Evolutionary conservation across 1,140 invertebrate genomes (phyloP), one percentile per base, ranked within the genome.

Genomic region (Drosophila bipectinata): DNA sequence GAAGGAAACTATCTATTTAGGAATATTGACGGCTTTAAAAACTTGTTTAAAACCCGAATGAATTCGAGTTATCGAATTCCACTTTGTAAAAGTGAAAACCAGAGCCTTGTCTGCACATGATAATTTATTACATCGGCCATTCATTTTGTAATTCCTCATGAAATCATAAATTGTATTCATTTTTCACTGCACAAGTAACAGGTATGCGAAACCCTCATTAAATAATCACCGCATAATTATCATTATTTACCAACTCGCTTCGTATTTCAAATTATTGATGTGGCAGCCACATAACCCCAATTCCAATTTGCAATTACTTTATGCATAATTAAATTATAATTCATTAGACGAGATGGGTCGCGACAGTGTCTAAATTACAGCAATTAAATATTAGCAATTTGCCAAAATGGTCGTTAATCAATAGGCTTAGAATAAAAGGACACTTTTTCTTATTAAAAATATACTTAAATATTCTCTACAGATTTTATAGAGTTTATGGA

Each of bases 251-350:
- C 32, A 15, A 18, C 9, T 18, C 9, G 26, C 21, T 26, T 52
- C 14, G 48, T 30, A 60, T 62, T 47, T 32, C 57, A 41, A 56
- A 72, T 79, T 57, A 51, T 37, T 67, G 62, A 62, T 68, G 55
- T 56, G 41, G 51, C 59, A 30, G 44, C 72, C 66, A 45, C 57
- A 44, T 61, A 47, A 34, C 32, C 41, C 48, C 34, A 5, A 37
- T n/a, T 30, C 28, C 39, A 57, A 60, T 56, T 62, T 76, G 55
- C 77, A 62, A 67, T 59, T 74, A 62, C 79, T 59, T 72, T 56
- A 87, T 77, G 81, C 81, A 84, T 80, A 85, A 84, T 84, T 84
- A 85, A 85, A 77, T 74, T 56, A 53, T 48, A 73, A 74, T 77
- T 77, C 54, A 69, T 66, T 69, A 72, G 67, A 30, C 44, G 56